A percentile compares a stretch with the other conserved stretches of the same genome.
These are phyloP conservation scores for Nomada goodeniana DNA, from an alignment of 2,888 invertebrate species.

Conservation along the genomic window DNA sequence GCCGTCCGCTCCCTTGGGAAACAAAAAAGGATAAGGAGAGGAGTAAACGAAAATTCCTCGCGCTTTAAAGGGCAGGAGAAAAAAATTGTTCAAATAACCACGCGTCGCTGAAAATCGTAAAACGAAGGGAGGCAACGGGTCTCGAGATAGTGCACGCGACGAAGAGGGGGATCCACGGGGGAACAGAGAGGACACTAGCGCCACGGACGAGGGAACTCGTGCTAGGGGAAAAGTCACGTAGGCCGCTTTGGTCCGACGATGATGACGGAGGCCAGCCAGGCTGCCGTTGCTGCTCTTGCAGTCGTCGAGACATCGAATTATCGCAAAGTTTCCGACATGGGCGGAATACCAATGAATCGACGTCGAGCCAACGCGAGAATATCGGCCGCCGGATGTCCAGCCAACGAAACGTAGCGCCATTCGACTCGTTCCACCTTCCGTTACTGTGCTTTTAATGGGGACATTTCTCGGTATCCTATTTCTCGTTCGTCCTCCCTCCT, in stretches of 20 bases:
- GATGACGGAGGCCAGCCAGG: conserved; percentile 59
- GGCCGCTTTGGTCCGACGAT: conserved; percentile 68
- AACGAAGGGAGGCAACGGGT: too few species aligned
- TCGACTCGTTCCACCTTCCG: background rate
- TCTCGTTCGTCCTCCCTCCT: background rate
- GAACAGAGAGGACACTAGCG: too few species aligned
- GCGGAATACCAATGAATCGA: conserved; percentile 68
- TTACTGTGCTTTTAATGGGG: conserved; percentile 40
- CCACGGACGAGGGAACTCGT: too few species aligned
- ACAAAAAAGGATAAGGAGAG: too few species aligned
- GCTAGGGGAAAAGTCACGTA: conserved; percentile 66
- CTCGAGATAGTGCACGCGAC: too few species aligned
- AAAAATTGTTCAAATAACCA: too few species aligned
- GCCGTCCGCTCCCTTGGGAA: too few species aligned
- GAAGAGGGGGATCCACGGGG: too few species aligned
- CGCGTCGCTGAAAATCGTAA: too few species aligned
- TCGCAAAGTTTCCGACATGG: conserved; percentile 69
- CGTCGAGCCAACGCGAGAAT: conserved; percentile 15
- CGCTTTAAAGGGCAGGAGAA: too few species aligned
- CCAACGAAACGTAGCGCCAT: conserved; percentile 25
- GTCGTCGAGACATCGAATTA: conserved; percentile 75
- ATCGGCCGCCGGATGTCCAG: conserved; percentile 37
- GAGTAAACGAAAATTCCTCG: too few species aligned
- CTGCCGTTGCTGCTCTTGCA: conserved; percentile 66
- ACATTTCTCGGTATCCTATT: background rate